Evolutionary conservation across 2,797 vertebrate genomes (phyloP).

Genomic region (Heteromormyrus szaboi): DNA sequence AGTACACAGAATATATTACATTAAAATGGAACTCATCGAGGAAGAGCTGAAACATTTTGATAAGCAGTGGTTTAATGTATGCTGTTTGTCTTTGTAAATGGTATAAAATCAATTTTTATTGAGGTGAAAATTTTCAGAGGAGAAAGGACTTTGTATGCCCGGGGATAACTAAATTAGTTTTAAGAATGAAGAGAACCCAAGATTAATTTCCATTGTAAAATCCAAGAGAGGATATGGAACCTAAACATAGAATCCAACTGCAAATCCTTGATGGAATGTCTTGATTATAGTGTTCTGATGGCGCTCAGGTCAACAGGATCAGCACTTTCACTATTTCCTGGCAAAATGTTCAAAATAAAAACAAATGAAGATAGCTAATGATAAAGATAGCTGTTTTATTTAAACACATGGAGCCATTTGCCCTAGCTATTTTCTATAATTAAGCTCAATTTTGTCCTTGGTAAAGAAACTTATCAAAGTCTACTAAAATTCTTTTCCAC

Average conservation of each 20-base stretch:
- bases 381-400: not conserved
- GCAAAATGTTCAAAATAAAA: not conserved
- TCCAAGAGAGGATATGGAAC: not conserved
- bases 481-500: constrained; percentile 7
- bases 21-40: not conserved
- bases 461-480: not conserved
- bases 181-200: not conserved
- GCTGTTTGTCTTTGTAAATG: not conserved
- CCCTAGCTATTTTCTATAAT: not conserved
- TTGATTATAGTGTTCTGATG: not conserved
- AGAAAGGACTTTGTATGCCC: not conserved
- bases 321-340: not conserved
- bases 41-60: not conserved
- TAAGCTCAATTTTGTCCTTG: not conserved
- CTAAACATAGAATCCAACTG: not conserved
- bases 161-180: not conserved
- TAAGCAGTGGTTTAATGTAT: not conserved
- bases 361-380: not conserved
- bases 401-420: not conserved
- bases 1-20: not conserved
- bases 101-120: not conserved
- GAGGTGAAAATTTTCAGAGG: not conserved
- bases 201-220: not conserved
- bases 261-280: not conserved
- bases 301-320: not conserved